Base-by-base conservation (phyloP, 2,797 vertebrate species). In the Cheirogaleus major region DNA sequence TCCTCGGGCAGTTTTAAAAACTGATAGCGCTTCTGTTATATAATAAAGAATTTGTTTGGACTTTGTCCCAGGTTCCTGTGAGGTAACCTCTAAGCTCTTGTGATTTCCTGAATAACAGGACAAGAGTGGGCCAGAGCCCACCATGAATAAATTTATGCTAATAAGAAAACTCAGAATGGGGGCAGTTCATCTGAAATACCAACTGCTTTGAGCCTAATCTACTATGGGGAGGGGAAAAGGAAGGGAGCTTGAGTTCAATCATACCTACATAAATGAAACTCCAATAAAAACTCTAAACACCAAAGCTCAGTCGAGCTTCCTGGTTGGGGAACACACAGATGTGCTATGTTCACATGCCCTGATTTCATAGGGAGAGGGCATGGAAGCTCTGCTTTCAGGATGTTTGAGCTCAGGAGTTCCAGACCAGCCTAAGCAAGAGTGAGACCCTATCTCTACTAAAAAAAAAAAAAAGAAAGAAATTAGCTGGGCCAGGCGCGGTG, bases 201-300 rank as follows among this genome's bases (percentile, higher is more conserved):
- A 88, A 78, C 7, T 25, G 22, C 22, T 30, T 57, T 67, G 45
- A 85, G 80, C 59, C 23, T 63, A 86, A 82, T 61, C 41, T 41
- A 13, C 43, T 86, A 7, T 7, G 48, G 50, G 14, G 23, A 82
- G 32, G 12, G 18, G 20, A 48, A 20, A 10, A 2, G 7, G 11
- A 22, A 18, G 27, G 20, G 20, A 27, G 55, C 55, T 27, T 55
- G 67, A 76, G 48, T 65, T 67, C 32, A 57, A 59, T 65, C 52
- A 72, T 25, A 25, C 63, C 63, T 61, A 84, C 32, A 59, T n/a
- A 84, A 41, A 75, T 55, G 23, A 79, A 88, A 84, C 7, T 82
- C 61, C 45, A 96, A 72, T 82, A 89, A 92, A 88, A 91, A 94
- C 70, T 78, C n/a, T 70, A 43, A 41, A 88, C 23, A 91, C 7